Evolutionary conservation across 1,140 invertebrate genomes (phyloP).

Genomic region (Stegodyphus dumicola): DNA sequence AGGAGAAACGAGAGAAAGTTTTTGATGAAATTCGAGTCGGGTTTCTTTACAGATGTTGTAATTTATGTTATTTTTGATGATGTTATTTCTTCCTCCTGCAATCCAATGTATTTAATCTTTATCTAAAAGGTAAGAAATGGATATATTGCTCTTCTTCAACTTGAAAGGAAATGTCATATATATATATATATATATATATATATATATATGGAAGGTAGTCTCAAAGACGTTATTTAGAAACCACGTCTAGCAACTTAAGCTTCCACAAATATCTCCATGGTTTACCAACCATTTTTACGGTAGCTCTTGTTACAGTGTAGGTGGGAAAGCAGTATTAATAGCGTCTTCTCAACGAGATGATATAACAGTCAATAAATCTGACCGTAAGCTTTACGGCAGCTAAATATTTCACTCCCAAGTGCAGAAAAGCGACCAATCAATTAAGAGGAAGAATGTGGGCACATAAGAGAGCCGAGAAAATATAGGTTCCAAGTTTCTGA

Average conservation of each 20-base stretch:
- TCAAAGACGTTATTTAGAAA: background rate
- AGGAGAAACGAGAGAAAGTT: too few species aligned
- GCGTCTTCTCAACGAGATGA: slow-evolving; percentile 22
- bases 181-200: too few species aligned
- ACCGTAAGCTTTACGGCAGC: slow-evolving; percentile 47
- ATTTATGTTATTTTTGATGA: too few species aligned
- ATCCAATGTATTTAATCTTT: too few species aligned
- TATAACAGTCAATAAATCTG: slow-evolving; percentile 54
- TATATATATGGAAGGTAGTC: background rate
- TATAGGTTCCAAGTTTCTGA: background rate
- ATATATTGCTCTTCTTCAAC: too few species aligned
- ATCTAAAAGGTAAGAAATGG: too few species aligned
- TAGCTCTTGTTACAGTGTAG: background rate
- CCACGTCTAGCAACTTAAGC: too few species aligned
- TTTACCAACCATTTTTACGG: slow-evolving; percentile 7
- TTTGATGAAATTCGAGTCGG: too few species aligned
- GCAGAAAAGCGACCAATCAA: slow-evolving; percentile 44
- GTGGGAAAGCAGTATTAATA: slow-evolving; percentile 45
- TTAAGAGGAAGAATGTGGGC: slow-evolving; percentile 29
- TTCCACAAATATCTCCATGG: background rate
- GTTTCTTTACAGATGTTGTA: too few species aligned
- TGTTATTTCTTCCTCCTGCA: too few species aligned
- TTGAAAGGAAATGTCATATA: too few species aligned
- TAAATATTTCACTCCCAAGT: slow-evolving; percentile 51
- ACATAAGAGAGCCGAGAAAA: slow-evolving; percentile 16